These are phyloP conservation scores for Drosophila chauvacae DNA, from an alignment of 1,140 invertebrate species.

Conservation along the genomic window DNA sequence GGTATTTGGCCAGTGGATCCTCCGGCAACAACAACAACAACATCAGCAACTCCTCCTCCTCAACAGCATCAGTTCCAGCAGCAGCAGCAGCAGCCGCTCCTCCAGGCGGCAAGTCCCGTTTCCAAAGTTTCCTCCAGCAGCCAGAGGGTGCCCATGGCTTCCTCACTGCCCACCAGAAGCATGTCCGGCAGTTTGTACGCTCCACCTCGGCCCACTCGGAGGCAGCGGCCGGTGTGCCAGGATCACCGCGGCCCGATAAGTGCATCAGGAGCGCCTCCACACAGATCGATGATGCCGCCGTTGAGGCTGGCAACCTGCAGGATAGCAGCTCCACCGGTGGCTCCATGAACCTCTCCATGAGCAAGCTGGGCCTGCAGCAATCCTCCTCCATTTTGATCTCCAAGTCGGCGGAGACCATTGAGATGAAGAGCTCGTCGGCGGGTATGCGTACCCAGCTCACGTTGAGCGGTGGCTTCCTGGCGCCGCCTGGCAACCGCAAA, in stretches of 20 bases:
- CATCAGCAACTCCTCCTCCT: slow-evolving; percentile 11
- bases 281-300: slow-evolving; percentile 76
- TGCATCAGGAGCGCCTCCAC: slow-evolving; percentile 83
- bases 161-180: slow-evolving; percentile 82
- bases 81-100: neutral
- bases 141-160: slow-evolving; percentile 71
- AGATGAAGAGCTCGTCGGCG: slow-evolving; percentile 74
- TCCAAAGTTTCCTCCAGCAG: slow-evolving; percentile 82
- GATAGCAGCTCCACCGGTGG: slow-evolving; percentile 33
- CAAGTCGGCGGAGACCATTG: slow-evolving; percentile 83
- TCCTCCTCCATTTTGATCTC: slow-evolving; percentile 83
- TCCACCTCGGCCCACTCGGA: slow-evolving; percentile 84
- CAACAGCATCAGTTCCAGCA: neutral
- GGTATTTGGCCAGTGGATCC: slow-evolving; percentile 56
- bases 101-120: slow-evolving; percentile 64
- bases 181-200: slow-evolving; percentile 83
- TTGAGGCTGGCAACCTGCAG: slow-evolving; percentile 9
- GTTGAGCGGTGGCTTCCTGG: slow-evolving; percentile 78
- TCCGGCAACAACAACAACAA: slow-evolving; percentile 41
- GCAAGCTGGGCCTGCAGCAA: slow-evolving; percentile 79
- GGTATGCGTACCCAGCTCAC: slow-evolving; percentile 82
- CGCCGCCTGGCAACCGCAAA: slow-evolving; percentile 81
- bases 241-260: slow-evolving; percentile 64
- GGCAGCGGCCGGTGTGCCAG: slow-evolving; percentile 61
- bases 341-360: slow-evolving; percentile 66